Conservation (phyloP, 1,140 invertebrate genomes). For the Solenopsis invicta region DNA sequence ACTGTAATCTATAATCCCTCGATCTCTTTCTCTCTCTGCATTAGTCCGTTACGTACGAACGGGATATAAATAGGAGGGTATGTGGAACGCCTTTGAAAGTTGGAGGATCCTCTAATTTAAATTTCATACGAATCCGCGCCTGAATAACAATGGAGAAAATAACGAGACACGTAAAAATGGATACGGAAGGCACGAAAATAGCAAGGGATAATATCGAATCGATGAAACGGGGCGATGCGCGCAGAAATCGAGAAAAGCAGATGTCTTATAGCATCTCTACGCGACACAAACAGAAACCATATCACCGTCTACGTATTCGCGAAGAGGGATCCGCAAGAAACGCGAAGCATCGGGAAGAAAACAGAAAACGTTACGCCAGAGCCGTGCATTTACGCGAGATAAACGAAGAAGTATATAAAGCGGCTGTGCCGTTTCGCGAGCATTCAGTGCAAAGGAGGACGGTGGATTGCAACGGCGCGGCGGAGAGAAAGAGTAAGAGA, state of each 20-base stretch:
- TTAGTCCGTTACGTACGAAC: constrained; percentile 27
- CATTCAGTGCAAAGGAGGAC: constrained; percentile 22
- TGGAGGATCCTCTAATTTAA: constrained; percentile 39
- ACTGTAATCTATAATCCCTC: constrained; percentile 34
- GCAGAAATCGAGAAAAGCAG: constrained; percentile 30
- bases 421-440: neutral
- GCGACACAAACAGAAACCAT: constrained; percentile 49
- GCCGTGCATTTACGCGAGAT: constrained; percentile 47
- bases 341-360: constrained; percentile 40
- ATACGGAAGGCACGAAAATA: constrained; percentile 14
- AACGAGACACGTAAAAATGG: constrained; percentile 19
- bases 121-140: constrained; percentile 32
- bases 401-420: constrained; percentile 54
- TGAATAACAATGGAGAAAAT: constrained; percentile 37
- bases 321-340: constrained; percentile 11
- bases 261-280: constrained; percentile 5
- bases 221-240: constrained; percentile 10
- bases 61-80: constrained; percentile 1
- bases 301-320: constrained; percentile 13
- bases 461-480: constrained; percentile 9
- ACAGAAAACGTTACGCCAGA: constrained; percentile 31
- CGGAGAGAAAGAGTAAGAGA: neutral
- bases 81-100: neutral
- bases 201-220: constrained; percentile 16
- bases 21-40: neutral